Evolutionary conservation across 1,140 invertebrate species (phyloP).

Genomic region (Musca vetustissima): DNA sequence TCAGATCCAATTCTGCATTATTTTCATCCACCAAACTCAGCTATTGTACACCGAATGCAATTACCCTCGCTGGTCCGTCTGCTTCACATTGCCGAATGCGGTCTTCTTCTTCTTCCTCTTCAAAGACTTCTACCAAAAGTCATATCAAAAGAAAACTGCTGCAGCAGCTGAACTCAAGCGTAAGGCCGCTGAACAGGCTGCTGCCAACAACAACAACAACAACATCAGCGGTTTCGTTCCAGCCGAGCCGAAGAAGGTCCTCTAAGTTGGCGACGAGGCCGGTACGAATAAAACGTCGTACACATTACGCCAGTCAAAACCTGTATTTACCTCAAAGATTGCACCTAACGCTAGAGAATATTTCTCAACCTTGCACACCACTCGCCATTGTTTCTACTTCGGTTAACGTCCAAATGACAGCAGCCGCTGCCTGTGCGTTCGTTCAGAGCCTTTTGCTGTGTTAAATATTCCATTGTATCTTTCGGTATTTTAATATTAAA

Average conservation of each 20-base stretch:
- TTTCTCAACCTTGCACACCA: no score
- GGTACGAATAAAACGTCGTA: no score
- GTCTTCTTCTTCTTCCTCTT: slow-evolving; percentile 81
- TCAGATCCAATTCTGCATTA: slow-evolving; percentile 75
- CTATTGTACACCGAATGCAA: slow-evolving; percentile 82
- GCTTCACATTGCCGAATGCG: slow-evolving; percentile 75
- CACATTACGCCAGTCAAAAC: no score
- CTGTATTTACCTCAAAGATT: slow-evolving; percentile 9
- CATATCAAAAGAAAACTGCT: slow-evolving; percentile 60
- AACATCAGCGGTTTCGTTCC: slow-evolving; percentile 40
- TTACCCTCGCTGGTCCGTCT: slow-evolving; percentile 74
- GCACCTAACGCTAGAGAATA: no score
- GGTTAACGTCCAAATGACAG: no score
- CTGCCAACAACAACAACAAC: slow-evolving; percentile 48
- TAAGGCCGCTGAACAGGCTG: slow-evolving; percentile 32
- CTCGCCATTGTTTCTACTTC: no score
- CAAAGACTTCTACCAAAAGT: slow-evolving; percentile 76
- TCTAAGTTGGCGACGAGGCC: slow-evolving; percentile 30
- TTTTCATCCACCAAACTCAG: slow-evolving; percentile 78
- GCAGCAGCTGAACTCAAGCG: slow-evolving; percentile 31
- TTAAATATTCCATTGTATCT: no score
- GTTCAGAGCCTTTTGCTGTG: no score
- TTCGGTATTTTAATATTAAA: no score
- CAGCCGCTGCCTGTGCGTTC: no score
- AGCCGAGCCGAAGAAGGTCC: slow-evolving; percentile 36